These are phyloP conservation scores for Parasteatoda lunata DNA, from an alignment of 2,888 invertebrate species.

Conservation along the genomic window DNA sequence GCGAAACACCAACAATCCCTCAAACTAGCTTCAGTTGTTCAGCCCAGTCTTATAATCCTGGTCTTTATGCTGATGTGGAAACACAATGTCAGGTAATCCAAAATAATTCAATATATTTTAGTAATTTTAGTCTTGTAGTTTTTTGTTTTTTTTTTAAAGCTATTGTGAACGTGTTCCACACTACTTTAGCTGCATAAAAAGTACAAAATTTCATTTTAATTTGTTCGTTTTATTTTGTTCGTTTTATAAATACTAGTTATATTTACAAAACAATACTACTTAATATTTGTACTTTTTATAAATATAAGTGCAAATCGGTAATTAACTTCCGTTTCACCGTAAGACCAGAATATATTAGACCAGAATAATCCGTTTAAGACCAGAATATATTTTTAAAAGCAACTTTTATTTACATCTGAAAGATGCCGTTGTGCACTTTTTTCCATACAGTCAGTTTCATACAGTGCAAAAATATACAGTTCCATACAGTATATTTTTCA, in stretches of 20 bases:
- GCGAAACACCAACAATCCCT: slow-evolving; percentile 77
- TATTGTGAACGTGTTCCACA: neutral
- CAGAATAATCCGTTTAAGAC: no score
- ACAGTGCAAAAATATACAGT: no score
- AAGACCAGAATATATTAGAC: no score
- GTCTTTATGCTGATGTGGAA: slow-evolving; percentile 93
- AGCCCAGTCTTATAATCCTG: slow-evolving; percentile 84
- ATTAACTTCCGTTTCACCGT: no score
- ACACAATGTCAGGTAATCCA: slow-evolving; percentile 75
- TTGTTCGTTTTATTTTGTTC: neutral
- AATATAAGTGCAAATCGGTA: no score
- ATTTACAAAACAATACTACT: neutral
- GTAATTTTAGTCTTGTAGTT: neutral
- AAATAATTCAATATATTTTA: neutral
- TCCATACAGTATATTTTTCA: no score
- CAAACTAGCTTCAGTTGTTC: slow-evolving; percentile 86
- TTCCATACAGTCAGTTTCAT: no score
- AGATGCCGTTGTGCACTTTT: no score
- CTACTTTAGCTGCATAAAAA: neutral
- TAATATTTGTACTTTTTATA: no score
- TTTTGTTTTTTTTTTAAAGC: neutral
- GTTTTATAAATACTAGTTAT: neutral
- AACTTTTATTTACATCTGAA: no score
- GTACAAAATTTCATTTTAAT: neutral
- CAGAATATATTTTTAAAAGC: no score